These are phyloP conservation scores for Melieria picta DNA, from an alignment of 2,888 invertebrate species.

Conservation along the genomic window DNA sequence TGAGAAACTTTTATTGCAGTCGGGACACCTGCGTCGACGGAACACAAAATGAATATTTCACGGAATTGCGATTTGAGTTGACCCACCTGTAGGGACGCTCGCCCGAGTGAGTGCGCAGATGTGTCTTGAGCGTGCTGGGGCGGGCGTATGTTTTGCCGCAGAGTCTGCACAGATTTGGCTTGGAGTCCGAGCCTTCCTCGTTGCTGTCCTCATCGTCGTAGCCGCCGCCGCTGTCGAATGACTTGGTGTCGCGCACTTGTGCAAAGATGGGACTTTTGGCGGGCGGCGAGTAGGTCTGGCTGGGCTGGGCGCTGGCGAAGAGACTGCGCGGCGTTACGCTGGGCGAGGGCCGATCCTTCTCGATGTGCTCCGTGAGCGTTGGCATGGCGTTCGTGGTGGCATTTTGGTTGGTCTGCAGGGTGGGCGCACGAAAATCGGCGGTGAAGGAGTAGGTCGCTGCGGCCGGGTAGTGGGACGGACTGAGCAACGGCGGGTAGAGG, in stretches of 20 bases:
- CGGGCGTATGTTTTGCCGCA: constrained; percentile 97
- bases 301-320: constrained; percentile 54
- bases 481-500: constrained; percentile 74
- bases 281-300: constrained; percentile 60
- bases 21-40: constrained; percentile 73
- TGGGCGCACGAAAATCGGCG: constrained; percentile 79
- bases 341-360: constrained; percentile 59
- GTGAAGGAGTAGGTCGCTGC: constrained; percentile 85
- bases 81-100: constrained; percentile 74
- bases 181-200: constrained; percentile 69
- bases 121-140: constrained; percentile 96
- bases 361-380: constrained; percentile 47
- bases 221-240: constrained; percentile 61
- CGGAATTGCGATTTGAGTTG: not conserved
- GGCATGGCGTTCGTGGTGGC: constrained; percentile 69
- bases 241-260: constrained; percentile 51
- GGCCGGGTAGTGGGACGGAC: constrained; percentile 73
- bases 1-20: constrained; percentile 96
- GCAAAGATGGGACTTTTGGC: constrained; percentile 62
- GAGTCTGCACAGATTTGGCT: constrained; percentile 91
- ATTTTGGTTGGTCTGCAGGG: constrained; percentile 47
- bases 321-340: constrained; percentile 59
- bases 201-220: constrained; percentile 77
- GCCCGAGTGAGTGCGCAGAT: constrained; percentile 94
- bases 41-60: not conserved